Conservation (phyloP, 2,888 invertebrate genomes). For the Incurvaria masculella region DNA sequence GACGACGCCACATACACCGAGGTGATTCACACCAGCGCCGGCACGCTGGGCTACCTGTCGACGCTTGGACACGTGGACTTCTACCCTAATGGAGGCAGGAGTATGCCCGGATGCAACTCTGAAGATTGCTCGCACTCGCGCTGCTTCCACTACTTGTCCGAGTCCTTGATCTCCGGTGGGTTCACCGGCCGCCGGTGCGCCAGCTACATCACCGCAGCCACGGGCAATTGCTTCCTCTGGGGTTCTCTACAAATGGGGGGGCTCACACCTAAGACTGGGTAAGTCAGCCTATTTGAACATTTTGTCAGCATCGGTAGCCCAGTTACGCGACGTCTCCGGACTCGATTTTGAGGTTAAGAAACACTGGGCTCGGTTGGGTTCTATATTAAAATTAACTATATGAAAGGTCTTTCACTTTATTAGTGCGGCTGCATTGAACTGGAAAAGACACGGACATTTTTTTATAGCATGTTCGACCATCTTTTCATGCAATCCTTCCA, state of each 20-base stretch:
- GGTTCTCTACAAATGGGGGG: conserved; percentile 25
- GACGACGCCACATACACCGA: conserved; percentile 2
- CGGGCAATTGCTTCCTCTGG: conserved; percentile 18
- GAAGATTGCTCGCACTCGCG: conserved; percentile 9
- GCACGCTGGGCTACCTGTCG: conserved; percentile 26
- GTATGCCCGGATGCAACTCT: conserved; percentile 31
- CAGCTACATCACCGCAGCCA: conserved; percentile 17
- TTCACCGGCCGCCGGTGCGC: conserved; percentile 23
- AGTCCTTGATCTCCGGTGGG: conserved; percentile 22
- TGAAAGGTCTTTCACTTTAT: no score
- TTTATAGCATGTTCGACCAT: no score
- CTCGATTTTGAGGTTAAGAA: no score
- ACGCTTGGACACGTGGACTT: conserved; percentile 77
- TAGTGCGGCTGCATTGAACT: no score
- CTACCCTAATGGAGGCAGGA: conserved; percentile 74
- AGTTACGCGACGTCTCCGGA: no score
- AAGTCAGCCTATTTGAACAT: no score
- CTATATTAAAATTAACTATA: no score
- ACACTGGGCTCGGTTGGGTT: no score
- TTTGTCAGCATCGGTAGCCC: no score
- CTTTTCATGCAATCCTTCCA: no score
- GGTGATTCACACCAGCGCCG: conserved; percentile 4
- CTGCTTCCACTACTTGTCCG: conserved; percentile 23
- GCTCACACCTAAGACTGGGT: conserved; percentile 26
- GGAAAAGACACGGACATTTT: no score